Base-by-base conservation (phyloP, 2,113 vertebrate genomes). In the Ahaetulla prasina region DNA sequence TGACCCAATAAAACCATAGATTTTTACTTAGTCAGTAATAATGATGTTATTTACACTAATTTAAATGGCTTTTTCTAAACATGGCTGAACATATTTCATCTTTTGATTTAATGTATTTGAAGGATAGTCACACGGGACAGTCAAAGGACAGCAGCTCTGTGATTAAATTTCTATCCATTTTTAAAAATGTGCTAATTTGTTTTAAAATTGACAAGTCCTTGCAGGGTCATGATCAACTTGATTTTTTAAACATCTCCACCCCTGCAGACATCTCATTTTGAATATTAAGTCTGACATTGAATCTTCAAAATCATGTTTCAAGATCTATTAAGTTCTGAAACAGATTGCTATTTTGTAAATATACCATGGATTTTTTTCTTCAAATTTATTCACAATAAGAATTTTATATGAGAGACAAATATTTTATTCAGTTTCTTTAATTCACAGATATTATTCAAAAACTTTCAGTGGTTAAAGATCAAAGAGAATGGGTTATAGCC, bases 401-500 rank as follows among this genome's bases (percentile, higher is more conserved):
- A 54, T 25, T 50, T 30, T 91, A 85, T 47, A 22, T 91, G 30
- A 3, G 47, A 91, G 93, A 84, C 0, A 55, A 86, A 85, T 50
- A 25, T 74, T 88, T 91, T 87, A 20, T 89, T 16, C 91, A 35
- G 9, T 87, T 93, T 8, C 39, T 95, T 94, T 92, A 10, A 95
- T 96, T 85, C 80, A 47, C 84, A 99, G 98, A 98, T 96, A 97
- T 99, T 96, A 98, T 99, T 96, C 98, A 99, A 97, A 99, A 98
- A 94, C 95, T 99, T 85, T 97, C 98, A 92, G 96, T 97, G 8
- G 93, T 96, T 88, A 98, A 97, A 94, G 97, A 97, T 92, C 98
- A 98, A 95, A 98, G 98, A 95, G 95, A 97, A 88, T 98, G 98
- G 97, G 95, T 99, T 94, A 97, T 96, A 57, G 63, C 96, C 89